A percentile compares a stretch with the other conserved stretches of the same genome.
Evolutionary conservation across 2,797 vertebrate genomes (phyloP).

Genomic region (Pogonophryne albipinna): DNA sequence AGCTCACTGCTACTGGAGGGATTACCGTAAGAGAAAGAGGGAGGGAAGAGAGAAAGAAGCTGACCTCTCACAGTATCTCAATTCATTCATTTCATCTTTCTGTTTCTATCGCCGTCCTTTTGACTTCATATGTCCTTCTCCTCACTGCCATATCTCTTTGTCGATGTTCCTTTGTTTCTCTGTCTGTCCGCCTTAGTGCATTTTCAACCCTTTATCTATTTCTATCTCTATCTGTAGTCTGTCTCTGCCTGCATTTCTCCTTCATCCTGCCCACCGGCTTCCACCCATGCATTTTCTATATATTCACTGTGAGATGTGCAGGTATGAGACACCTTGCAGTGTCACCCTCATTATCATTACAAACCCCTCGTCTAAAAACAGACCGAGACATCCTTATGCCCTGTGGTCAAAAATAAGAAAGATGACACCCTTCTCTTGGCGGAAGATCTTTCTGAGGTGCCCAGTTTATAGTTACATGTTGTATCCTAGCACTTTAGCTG

Average conservation of each 20-base stretch:
- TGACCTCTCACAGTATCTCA: slow-evolving; percentile 60
- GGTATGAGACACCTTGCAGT: not conserved
- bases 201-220: slow-evolving; percentile 45
- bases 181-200: slow-evolving; percentile 30
- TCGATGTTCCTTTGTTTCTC: slow-evolving; percentile 44
- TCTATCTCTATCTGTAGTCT: slow-evolving; percentile 46
- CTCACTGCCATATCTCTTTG: slow-evolving; percentile 31
- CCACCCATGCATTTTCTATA: not conserved
- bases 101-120: slow-evolving; percentile 48
- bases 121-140: slow-evolving; percentile 48
- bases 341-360: slow-evolving; percentile 27
- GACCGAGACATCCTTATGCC: slow-evolving; percentile 51
- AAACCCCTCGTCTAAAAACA: slow-evolving; percentile 31
- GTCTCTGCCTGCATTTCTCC: slow-evolving; percentile 39
- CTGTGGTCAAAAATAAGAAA: slow-evolving; percentile 52
- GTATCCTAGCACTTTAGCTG: slow-evolving; percentile 42
- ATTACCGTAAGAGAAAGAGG: slow-evolving; percentile 64
- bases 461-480: slow-evolving; percentile 23
- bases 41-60: slow-evolving; percentile 10
- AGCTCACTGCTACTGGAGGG: slow-evolving; percentile 76
- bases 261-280: slow-evolving; percentile 34
- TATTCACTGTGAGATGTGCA: not conserved
- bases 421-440: slow-evolving; percentile 45
- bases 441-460: slow-evolving; percentile 24
- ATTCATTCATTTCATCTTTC: slow-evolving; percentile 61